Base-by-base conservation (phyloP, 2,797 vertebrate genomes). In the Neosilurus mollespiculum region DNA sequence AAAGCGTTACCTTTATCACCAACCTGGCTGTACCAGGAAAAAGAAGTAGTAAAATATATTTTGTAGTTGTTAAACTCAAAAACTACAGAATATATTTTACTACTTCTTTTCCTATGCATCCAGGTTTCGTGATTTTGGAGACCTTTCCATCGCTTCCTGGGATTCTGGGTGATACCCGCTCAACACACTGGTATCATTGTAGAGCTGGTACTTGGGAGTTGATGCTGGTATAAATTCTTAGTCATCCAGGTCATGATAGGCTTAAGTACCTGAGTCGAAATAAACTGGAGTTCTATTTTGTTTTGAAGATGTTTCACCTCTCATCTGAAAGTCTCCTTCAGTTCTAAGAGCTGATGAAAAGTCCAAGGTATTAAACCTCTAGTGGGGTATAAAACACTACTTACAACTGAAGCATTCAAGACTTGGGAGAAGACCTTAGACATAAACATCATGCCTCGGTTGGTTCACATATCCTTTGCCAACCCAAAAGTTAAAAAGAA, bases 1-100 rank as follows among this genome's bases (percentile, higher is more conserved):
- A 82, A 67, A 78, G 70, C 64, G 72, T 83, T 51, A 85, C 78
- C 87, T 80, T 83, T 62, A 22, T 14, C 54, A 76, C 51, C 56
- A 54, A 64, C 30, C 69, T 65, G 64, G 8, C 62, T 26, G 16
- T 5, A 43, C 26, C n/a, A n/a, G n/a, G n/a, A n/a, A n/a, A n/a
- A n/a, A n/a, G n/a, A n/a, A n/a, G n/a, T n/a, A n/a, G n/a, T n/a
- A n/a, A n/a, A n/a, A n/a, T n/a, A n/a, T n/a, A n/a, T n/a, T n/a
- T n/a, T n/a, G n/a, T n/a, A n/a, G n/a, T n/a, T n/a, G n/a, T n/a
- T n/a, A n/a, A n/a, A n/a, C n/a, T 53, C 5, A 10, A 37, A 51
- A 14, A 70, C 37, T 70, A 49, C 37, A 51, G 43, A 14, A 15
- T 8, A 34, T 15, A 66, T 16, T 34, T n/a, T 24, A n/a, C 59